Evolutionary conservation across 2,888 invertebrate species (phyloP).

Genomic region (Orchesellides sinensis): DNA sequence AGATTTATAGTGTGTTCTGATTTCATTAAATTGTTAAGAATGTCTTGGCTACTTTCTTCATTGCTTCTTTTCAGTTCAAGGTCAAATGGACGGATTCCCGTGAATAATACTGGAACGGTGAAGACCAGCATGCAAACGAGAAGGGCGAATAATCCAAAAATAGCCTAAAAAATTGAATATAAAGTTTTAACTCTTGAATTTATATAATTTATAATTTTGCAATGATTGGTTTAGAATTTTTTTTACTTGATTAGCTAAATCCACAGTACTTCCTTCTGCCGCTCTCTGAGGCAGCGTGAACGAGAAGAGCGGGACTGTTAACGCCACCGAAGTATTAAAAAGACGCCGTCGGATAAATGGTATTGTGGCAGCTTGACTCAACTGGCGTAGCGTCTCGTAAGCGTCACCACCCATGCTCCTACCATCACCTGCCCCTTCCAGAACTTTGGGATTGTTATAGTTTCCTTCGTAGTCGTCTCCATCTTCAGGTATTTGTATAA

Average conservation of each 20-base stretch:
- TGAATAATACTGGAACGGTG: conserved; percentile 73
- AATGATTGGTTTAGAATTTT: not conserved
- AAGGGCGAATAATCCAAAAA: conserved; percentile 73
- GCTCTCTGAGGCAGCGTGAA: conserved; percentile 72
- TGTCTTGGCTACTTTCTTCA: conserved; percentile 36
- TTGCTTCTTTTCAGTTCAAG: conserved; percentile 66
- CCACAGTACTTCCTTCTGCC: conserved; percentile 71
- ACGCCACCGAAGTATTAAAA: conserved; percentile 73
- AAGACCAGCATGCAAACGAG: conserved; percentile 72
- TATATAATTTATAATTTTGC: not conserved
- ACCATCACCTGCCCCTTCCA: conserved; percentile 32
- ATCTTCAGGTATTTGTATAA: conserved; percentile 21
- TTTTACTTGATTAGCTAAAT: conserved; percentile 72
- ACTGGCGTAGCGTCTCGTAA: conserved; percentile 43
- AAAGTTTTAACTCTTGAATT: not conserved
- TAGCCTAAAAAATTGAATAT: conserved; percentile 60
- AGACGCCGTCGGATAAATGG: conserved; percentile 69
- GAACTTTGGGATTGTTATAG: conserved; percentile 45
- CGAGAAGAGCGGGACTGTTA: conserved; percentile 72
- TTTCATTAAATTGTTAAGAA: conserved; percentile 67
- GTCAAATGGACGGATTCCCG: conserved; percentile 70
- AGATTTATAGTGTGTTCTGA: conserved; percentile 70
- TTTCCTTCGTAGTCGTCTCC: not conserved
- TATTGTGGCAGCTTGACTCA: conserved; percentile 52
- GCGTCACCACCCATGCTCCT: conserved; percentile 24